A percentile compares a stretch with the other conserved stretches of the same genome.
Evolutionary conservation across 2,797 vertebrate species (phyloP).

Genomic region (Capromys pilorides): DNA sequence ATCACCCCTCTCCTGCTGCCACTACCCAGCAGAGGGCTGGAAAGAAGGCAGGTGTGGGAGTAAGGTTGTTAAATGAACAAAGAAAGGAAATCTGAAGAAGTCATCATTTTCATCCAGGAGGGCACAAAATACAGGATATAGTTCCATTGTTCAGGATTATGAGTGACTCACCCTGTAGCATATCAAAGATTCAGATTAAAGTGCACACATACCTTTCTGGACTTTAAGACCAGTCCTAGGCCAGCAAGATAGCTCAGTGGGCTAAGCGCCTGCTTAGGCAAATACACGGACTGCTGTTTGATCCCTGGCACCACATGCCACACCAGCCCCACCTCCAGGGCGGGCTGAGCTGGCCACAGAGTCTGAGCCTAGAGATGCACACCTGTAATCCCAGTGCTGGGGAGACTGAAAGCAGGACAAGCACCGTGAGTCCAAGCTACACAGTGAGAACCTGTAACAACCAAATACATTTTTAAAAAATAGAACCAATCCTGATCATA

Average conservation of each 20-base stretch:
- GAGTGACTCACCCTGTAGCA: background rate
- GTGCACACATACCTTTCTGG: background rate
- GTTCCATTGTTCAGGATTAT: background rate
- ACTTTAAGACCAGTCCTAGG: background rate
- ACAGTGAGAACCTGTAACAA: too few relatives aligned
- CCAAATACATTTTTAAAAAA: too few relatives aligned
- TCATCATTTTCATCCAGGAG: background rate
- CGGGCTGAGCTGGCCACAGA: too few relatives aligned
- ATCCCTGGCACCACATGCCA: too few relatives aligned
- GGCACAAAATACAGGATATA: background rate
- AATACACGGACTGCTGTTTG: too few relatives aligned
- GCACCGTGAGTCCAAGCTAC: too few relatives aligned
- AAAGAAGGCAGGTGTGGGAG: background rate
- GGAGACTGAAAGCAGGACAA: too few relatives aligned
- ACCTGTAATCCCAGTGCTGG: too few relatives aligned
- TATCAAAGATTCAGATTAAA: background rate
- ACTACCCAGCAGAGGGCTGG: background rate
- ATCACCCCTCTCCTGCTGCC: background rate
- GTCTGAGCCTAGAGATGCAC: too few relatives aligned
- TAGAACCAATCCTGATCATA: background rate
- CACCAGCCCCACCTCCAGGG: too few relatives aligned
- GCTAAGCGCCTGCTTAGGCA: too few relatives aligned
- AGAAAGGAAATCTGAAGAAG: background rate
- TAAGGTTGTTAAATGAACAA: background rate
- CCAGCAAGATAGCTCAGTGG: too few relatives aligned